Evolutionary conservation across 2,113 vertebrate genomes (phyloP).

Genomic region (Guaruba guarouba): DNA sequence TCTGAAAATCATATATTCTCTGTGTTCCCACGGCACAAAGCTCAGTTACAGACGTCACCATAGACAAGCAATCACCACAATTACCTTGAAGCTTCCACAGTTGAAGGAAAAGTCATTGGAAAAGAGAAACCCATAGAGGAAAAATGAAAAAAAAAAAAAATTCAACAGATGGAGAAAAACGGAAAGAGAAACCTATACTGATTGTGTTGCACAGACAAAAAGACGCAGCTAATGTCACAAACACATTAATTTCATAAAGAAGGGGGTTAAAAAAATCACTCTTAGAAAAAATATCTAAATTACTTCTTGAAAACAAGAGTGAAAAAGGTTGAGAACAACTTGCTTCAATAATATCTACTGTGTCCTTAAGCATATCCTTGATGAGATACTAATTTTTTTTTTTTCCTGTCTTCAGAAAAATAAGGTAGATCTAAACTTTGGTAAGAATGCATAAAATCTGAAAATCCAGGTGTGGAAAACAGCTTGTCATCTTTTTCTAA

Average conservation of each 20-base stretch:
- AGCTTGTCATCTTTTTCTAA: neutral
- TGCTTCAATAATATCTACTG: neutral
- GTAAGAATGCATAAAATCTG: neutral
- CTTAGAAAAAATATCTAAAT: neutral
- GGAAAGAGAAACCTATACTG: neutral
- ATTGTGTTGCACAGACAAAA: neutral
- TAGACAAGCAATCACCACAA: neutral
- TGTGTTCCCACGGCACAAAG: slow-evolving; percentile 58
- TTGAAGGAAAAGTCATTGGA: slow-evolving; percentile 31
- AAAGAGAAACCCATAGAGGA: slow-evolving; percentile 16
- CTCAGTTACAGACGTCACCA: slow-evolving; percentile 18
- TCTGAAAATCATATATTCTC: slow-evolving; percentile 35
- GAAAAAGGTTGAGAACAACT: neutral
- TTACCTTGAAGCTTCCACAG: slow-evolving; percentile 21
- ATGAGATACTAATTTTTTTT: neutral
- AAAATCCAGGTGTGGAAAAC: neutral
- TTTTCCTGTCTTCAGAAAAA: neutral
- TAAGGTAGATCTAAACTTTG: neutral
- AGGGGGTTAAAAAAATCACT: neutral
- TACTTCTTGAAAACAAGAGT: neutral
- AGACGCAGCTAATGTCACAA: neutral
- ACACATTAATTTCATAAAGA: neutral
- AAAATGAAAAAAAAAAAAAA: neutral
- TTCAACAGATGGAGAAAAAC: neutral
- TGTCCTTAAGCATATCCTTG: neutral